Evolutionary conservation across 2,888 invertebrate genomes (phyloP).

Genomic region (Chrysodeixis includens): DNA sequence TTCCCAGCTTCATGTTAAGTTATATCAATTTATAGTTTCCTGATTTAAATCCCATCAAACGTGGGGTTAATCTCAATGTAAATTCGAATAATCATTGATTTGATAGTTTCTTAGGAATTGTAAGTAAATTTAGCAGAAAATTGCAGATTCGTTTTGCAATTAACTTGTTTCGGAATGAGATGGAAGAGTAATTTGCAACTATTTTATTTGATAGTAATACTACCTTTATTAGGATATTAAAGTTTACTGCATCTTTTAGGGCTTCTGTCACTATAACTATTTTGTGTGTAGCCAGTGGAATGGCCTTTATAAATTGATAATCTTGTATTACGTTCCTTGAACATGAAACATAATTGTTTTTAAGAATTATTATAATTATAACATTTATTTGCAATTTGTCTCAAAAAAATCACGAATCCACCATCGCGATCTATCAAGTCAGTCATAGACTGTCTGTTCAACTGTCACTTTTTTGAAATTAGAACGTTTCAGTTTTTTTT

Average conservation of each 20-base stretch:
- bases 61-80: too few species aligned
- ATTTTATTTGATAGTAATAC: too few species aligned
- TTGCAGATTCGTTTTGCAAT: not conserved
- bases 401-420: slow-evolving; percentile 12
- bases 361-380: not conserved
- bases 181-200: too few species aligned
- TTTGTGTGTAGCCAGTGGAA: too few species aligned
- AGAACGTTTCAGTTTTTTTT: slow-evolving; percentile 1
- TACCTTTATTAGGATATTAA: too few species aligned
- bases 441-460: slow-evolving; percentile 8
- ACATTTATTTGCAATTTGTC: slow-evolving; percentile 6
- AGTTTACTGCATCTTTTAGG: too few species aligned
- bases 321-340: too few species aligned
- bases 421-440: slow-evolving; percentile 25
- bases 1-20: not conserved
- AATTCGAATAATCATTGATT: too few species aligned
- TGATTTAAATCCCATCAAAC: not conserved
- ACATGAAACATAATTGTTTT: too few species aligned
- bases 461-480: slow-evolving; percentile 27
- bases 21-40: not conserved
- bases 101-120: not conserved
- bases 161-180: not conserved
- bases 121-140: not conserved
- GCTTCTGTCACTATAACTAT: not conserved
- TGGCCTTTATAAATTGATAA: too few species aligned